A percentile compares a stretch with the other conserved stretches of the same genome.
phyloP scores from a whole-genome alignment of 2,888 invertebrate genomes.

The Abscondita cerata region DNA sequence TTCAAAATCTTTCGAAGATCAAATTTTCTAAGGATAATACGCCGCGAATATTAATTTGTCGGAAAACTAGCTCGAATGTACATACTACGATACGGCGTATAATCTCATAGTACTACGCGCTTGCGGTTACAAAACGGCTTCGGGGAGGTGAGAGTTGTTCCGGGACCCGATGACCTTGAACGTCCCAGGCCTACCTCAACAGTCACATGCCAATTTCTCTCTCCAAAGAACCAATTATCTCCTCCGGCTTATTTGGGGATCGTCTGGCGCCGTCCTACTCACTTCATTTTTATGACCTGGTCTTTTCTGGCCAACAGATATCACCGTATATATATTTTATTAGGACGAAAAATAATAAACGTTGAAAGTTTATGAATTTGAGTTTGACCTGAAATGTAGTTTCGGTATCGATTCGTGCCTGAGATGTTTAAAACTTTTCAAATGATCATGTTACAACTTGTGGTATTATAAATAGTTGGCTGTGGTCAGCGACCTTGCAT shows the following conservation, averaged over 20 bases:
- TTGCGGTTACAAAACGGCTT: slow-evolving; percentile 26
- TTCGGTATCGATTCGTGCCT: neutral
- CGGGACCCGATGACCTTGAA: slow-evolving; percentile 55
- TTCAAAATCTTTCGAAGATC: too few species aligned
- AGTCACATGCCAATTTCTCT: slow-evolving; percentile 26
- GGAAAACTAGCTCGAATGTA: slow-evolving; percentile 23
- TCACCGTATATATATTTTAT: neutral
- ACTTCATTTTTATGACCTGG: slow-evolving; percentile 27
- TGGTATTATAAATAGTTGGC: slow-evolving; percentile 19
- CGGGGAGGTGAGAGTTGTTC: slow-evolving; percentile 44
- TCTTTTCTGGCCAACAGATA: slow-evolving; percentile 17
- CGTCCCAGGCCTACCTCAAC: slow-evolving; percentile 52
- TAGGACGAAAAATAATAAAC: too few species aligned
- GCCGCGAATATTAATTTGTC: too few species aligned
- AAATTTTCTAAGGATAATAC: too few species aligned
- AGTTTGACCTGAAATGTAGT: too few species aligned
- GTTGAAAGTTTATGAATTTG: too few species aligned
- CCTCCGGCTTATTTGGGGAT: slow-evolving; percentile 23
- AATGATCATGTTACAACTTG: slow-evolving; percentile 21
- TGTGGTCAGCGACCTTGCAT: slow-evolving; percentile 34
- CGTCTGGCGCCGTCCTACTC: slow-evolving; percentile 33
- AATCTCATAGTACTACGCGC: slow-evolving; percentile 35
- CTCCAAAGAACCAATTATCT: slow-evolving; percentile 24
- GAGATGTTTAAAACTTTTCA: slow-evolving; percentile 18
- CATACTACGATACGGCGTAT: too few species aligned